Evolutionary conservation across 2,113 vertebrate genomes (phyloP).

Genomic region (Buteo buteo): DNA sequence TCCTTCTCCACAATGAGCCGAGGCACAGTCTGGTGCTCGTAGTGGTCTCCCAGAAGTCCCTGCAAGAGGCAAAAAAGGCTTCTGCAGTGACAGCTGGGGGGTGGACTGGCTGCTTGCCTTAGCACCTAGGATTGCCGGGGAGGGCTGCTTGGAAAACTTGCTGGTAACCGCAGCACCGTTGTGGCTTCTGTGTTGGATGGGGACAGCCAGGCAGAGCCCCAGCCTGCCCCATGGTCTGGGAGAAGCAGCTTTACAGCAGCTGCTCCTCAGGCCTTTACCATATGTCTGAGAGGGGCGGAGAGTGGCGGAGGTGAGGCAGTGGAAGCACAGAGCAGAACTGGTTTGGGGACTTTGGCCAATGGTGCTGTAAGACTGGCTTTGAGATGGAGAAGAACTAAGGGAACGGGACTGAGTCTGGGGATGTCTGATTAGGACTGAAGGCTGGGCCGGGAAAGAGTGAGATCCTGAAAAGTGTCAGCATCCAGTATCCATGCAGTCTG

Average conservation of each 20-base stretch:
- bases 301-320: background rate
- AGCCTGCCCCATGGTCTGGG: background rate
- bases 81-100: background rate
- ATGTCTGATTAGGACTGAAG: background rate
- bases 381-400: background rate
- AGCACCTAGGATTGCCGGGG: background rate
- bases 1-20: constrained; percentile 66
- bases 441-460: background rate
- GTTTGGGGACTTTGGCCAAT: background rate
- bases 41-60: constrained; percentile 82
- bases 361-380: background rate
- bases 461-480: background rate
- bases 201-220: background rate
- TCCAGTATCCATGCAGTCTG: fast-evolving
- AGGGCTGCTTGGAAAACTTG: background rate
- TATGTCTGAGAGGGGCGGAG: too few species aligned
- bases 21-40: constrained; percentile 72
- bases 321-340: background rate
- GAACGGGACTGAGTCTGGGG: background rate
- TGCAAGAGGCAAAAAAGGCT: constrained; percentile 16
- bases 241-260: background rate
- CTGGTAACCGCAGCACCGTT: background rate
- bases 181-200: background rate
- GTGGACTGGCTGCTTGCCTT: background rate
- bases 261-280: background rate